Conservation (phyloP, 2,113 vertebrate species). For the Lamprologus sp. region DNA sequence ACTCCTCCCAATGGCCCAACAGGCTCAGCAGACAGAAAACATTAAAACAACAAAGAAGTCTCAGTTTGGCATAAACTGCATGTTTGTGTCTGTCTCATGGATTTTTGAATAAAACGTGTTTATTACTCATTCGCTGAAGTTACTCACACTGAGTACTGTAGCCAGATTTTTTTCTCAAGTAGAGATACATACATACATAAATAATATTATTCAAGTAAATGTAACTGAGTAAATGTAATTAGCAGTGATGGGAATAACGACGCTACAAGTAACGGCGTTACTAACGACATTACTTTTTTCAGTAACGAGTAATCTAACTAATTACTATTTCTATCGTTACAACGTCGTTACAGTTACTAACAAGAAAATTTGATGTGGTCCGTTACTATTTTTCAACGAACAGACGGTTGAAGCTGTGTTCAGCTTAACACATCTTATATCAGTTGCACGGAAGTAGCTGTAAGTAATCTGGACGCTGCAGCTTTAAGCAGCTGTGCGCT, state of each 20-base stretch:
- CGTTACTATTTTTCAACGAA: neutral
- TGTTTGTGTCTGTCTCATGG: neutral
- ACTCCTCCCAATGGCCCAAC: neutral
- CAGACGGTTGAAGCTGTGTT: neutral
- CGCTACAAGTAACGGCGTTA: neutral
- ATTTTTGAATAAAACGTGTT: neutral
- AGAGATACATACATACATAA: neutral
- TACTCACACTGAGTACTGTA: neutral
- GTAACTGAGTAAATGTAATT: neutral
- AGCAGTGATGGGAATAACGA: neutral
- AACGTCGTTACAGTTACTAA: fast-evolving
- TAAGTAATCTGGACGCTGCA: fast-evolving
- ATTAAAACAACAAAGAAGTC: neutral
- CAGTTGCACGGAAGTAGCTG: fast-evolving
- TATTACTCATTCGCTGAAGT: neutral
- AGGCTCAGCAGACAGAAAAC: neutral
- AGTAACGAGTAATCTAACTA: neutral
- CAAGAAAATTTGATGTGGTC: fast-evolving
- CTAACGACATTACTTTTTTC: fast-evolving
- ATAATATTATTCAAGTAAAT: neutral
- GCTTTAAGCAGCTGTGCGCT: neutral
- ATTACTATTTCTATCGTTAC: fast-evolving
- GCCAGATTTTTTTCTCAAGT: too few relatives aligned
- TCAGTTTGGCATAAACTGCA: neutral
- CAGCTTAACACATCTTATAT: fast-evolving